Base-by-base conservation (phyloP, 2,888 invertebrate species). In the Lithophane semibrunnea region DNA sequence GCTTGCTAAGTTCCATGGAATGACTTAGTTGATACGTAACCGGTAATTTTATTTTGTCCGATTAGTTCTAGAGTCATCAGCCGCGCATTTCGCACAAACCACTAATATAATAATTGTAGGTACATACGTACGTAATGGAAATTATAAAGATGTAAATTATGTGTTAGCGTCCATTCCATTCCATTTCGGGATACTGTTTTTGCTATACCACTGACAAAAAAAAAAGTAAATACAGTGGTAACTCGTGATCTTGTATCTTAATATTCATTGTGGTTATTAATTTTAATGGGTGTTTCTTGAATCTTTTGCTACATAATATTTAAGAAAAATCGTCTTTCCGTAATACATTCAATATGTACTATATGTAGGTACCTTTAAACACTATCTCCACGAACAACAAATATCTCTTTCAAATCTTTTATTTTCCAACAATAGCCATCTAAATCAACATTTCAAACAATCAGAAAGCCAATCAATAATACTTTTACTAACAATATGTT, bases 21-120 rank as follows among this genome's bases (percentile, higher is more conserved):
- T 89, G 83, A 86, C 86, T 83, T 86, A 77, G 75, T 77, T 79
- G 84, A 88, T 88, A 85, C 83, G 80, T 84, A 84, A 86, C 83
- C 85, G 80, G 86, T 83, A 85, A 87, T 88, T 91, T 90, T 75
- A 88, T 88, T 89, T 90, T 86, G 92, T 68, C 93, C 94, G 94
- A 94, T 94, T 94, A 92, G 94, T 94, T 94, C 92, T 92, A 90
- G 92, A 92, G 94, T 93, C 92, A 91, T 89, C 88, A 90, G 84
- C 88, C 91, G 84, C 73, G 85, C 83, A 86, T 85, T 88, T 83
- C 73, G 60, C 65, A 72, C 74, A 76, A 85, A 86, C 81, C 79
- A 77, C 80, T 79, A 79, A 86, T 82, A 86, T 79, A 84, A 86
- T 80, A 84, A 89, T 86, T 86, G 79, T 82, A 37, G 37, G 37